A percentile compares a stretch with the other conserved stretches of the same genome.
These are phyloP conservation scores for Hesperophylax magnus DNA, from an alignment of 1,140 invertebrate species.

Conservation along the genomic window DNA sequence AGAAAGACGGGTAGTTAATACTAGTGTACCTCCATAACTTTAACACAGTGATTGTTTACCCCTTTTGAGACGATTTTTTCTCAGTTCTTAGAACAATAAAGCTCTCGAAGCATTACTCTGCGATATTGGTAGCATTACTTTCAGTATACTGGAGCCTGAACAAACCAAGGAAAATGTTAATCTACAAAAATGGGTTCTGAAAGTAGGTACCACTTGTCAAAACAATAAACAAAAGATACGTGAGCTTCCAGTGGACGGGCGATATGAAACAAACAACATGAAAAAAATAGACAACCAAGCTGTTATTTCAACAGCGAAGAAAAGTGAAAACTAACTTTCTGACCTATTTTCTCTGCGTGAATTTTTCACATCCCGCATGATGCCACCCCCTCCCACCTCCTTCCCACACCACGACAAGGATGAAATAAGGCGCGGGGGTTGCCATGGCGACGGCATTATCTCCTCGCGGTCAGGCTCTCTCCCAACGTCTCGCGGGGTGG, in stretches of 20 bases:
- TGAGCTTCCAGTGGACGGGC: not conserved
- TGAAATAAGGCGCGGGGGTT: constrained; percentile 51
- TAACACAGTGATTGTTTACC: no score
- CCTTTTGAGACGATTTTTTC: no score
- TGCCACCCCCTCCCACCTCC: not conserved
- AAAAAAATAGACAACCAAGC: constrained; percentile 8
- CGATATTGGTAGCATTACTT: no score
- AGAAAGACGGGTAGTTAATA: no score
- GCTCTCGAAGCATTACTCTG: no score
- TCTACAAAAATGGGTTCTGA: no score
- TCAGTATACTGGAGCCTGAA: not conserved
- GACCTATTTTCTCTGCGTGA: constrained; percentile 27
- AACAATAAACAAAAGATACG: not conserved
- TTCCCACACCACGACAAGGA: not conserved
- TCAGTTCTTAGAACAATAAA: no score
- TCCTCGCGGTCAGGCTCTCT: constrained; percentile 54
- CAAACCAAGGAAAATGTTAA: not conserved
- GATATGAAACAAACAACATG: not conserved
- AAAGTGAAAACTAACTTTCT: constrained; percentile 39
- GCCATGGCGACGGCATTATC: constrained; percentile 57
- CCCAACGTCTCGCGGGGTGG: constrained; percentile 4
- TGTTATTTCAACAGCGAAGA: constrained; percentile 2
- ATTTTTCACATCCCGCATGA: constrained; percentile 32
- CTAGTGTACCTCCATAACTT: no score
- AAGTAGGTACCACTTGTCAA: not conserved